These are phyloP conservation scores for Nasalis larvatus DNA, from an alignment of 2,113 vertebrate species.

Conservation along the genomic window DNA sequence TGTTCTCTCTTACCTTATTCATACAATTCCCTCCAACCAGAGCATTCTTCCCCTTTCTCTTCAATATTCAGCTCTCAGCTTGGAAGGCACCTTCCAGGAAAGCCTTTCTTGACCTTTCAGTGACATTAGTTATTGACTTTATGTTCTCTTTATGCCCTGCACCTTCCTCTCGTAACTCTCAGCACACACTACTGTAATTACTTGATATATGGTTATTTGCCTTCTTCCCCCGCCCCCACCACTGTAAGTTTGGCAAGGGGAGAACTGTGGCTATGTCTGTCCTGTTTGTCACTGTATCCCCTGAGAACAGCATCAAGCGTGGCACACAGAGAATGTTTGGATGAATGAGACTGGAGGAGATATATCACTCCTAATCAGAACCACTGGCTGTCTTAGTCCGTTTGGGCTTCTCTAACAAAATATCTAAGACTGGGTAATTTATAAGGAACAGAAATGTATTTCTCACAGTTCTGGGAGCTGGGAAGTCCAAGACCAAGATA, in stretches of 20 bases:
- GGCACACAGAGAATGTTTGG: background rate
- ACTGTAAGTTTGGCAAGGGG: background rate
- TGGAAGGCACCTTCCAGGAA: background rate
- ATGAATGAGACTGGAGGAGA: background rate
- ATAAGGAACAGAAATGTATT: background rate
- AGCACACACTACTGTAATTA: background rate
- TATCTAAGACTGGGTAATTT: background rate
- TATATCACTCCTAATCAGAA: background rate
- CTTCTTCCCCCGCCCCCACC: background rate
- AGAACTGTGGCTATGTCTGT: background rate
- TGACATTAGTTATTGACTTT: too few relatives aligned
- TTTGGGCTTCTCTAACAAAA: background rate
- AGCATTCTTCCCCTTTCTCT: background rate
- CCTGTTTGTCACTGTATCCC: accelerated
- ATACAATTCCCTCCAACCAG: background rate
- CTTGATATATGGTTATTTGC: background rate
- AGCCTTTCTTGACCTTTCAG: background rate
- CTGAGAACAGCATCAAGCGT: background rate
- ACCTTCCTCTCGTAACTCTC: background rate
- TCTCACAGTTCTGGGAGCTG: background rate
- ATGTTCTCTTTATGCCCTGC: accelerated
- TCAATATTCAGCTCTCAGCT: background rate
- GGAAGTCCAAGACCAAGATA: background rate
- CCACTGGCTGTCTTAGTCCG: background rate
- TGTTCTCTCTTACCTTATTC: background rate